Evolutionary conservation across 2,797 vertebrate species (phyloP).

Genomic region (Balearica regulorum): DNA sequence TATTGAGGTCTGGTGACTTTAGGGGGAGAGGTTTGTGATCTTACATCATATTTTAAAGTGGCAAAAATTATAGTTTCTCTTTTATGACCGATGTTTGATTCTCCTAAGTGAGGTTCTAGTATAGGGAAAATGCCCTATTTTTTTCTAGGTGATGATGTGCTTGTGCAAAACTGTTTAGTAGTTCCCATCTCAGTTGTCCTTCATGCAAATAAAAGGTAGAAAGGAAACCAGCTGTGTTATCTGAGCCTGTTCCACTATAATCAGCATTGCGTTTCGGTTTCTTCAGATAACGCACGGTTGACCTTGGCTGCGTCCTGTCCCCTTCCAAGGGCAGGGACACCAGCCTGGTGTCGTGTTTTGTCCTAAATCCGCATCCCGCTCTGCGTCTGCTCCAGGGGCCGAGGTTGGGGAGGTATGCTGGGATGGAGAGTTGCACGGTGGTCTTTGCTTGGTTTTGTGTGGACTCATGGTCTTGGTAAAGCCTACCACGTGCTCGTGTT

Average conservation of each 20-base stretch:
- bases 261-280: neutral
- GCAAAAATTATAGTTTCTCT: neutral
- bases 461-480: neutral
- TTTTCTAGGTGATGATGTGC: neutral
- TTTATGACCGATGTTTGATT: fast-evolving
- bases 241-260: neutral
- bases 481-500: neutral
- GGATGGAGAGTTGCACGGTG: neutral
- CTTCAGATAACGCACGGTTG: neutral
- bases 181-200: neutral
- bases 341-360: neutral
- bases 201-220: constrained; percentile 14
- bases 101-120: neutral
- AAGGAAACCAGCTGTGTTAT: neutral
- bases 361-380: neutral
- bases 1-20: neutral
- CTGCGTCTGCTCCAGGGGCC: fast-evolving
- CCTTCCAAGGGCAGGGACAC: neutral
- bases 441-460: neutral
- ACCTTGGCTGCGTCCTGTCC: neutral
- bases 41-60: neutral
- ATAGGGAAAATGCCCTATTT: fast-evolving
- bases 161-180: neutral
- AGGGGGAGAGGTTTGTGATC: neutral
- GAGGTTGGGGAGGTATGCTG: neutral